Evolutionary conservation across 2,797 vertebrate genomes (phyloP), one percentile per base, ranked within the genome.

Genomic region (Nasua narica): DNA sequence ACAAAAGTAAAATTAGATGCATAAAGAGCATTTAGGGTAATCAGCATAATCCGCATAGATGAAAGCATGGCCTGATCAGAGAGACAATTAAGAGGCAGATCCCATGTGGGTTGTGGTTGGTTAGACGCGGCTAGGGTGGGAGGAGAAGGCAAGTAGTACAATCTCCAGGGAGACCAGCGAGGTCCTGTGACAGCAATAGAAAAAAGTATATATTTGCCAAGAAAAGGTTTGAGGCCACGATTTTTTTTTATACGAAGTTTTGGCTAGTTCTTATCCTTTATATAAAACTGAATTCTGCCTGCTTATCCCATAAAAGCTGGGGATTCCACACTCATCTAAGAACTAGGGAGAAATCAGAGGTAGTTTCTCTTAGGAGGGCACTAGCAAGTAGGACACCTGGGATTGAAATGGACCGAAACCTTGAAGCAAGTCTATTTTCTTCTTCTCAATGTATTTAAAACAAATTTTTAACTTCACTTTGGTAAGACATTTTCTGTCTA

Each of bases 361-460:
- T 2, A 48, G 18, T 74, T 91, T 84, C 56, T 83, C 19, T 43
- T 50, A 81, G 35, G 19, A 90, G 19, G 16, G 40, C 40, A 78
- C 0, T 74, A 43, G n/a, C 19, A 91, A 95, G 60, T 10, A 90
- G 46, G 43, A 54, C 21, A 92, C 13, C 50, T 25, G 27, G 9
- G 21, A 85, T 3, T 90, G 27, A 46, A 84, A 91, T 7, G 54
- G 8, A 84, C 7, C 10, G 29, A n/a, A 50, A 56, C 1, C 35
- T 6, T 43, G 25, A 94, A 54, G n/a, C 10, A 96, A 81, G 87
- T 50, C n/a, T 65, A 21, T 43, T 78, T 87, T 72, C 54, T 9
- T 91, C 46, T 77, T 60, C 9, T 46, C 83, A 72, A 79, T 50
- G 27, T 81, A 83, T 90, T 91, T 86, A 74, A 85, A 88, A 85